phyloP scores from a whole-genome alignment of 2,797 vertebrate genomes.

The Linurgus olivaceus region DNA sequence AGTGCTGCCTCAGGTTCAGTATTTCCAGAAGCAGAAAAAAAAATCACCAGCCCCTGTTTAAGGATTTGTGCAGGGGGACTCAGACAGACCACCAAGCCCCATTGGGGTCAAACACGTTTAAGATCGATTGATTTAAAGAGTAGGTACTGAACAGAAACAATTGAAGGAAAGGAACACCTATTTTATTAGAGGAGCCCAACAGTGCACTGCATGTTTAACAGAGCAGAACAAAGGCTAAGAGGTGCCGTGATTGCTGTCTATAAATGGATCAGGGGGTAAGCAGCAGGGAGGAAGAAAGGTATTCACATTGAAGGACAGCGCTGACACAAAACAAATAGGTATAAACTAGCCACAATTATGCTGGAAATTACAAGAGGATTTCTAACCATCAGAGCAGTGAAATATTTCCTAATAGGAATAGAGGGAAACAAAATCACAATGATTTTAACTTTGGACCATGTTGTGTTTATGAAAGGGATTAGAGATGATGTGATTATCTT shows the following conservation, averaged over 20 bases:
- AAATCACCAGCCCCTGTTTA: not conserved
- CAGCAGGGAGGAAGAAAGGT: constrained; percentile 39
- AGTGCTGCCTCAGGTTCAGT: not conserved
- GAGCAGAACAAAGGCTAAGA: constrained; percentile 37
- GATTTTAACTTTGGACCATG: not conserved
- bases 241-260: not conserved
- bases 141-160: not conserved
- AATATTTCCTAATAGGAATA: not conserved
- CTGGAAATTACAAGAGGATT: constrained; percentile 15
- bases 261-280: not conserved
- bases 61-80: not conserved
- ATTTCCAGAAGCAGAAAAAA: not conserved
- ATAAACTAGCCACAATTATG: not conserved
- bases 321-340: constrained; percentile 45
- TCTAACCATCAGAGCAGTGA: not conserved
- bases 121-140: not conserved
- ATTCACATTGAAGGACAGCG: not conserved
- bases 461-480: constrained; percentile 38
- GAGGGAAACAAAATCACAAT: not conserved
- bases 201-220: not conserved
- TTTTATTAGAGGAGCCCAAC: not conserved
- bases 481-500: not conserved
- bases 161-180: not conserved
- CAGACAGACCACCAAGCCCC: fast-evolving
- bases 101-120: not conserved